Base-by-base conservation (phyloP, 2,113 vertebrate genomes). In the Neolamprologus sp. region DNA sequence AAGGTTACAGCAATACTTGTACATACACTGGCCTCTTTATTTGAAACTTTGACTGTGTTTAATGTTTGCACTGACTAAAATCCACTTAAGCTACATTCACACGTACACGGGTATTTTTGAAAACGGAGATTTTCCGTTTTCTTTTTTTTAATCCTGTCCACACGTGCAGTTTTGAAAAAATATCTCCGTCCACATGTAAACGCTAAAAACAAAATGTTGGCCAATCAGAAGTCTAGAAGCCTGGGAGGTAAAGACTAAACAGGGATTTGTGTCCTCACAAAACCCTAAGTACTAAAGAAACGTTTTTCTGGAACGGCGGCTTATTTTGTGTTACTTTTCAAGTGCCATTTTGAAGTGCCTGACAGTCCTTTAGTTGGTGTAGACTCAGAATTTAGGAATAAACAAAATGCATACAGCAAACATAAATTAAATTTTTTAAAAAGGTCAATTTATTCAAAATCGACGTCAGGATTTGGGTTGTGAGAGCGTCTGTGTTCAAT, bases 391-490 rank as follows among this genome's bases (percentile, higher is more conserved):
- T 19, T 63, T 35, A n/a, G 58, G 9, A 63, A 63, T 19, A 19
- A 63, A 35, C 58, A 12, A 63, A 35, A 63, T 63, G 1, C 58
- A 63, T 19, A 35, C 58, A 63, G 17, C 30, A 63, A 35, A 63
- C 58, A 63, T 63, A 7, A 33, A 35, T 63, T 0, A 0, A 2
- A 3, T 10, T 26, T 33, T 63, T 33, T 63, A 2, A 4, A 63
- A 33, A 33, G 58, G 2, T 63, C 4, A 63, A 7, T 33, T 63
- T 19, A 63, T 63, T 63, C 58, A 63, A 19, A 63, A 63, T 33
- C 4, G 3, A 11, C 16, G 0, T 33, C 28, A 63, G 28, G 16
- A 11, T 19, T 63, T 63, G 58, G 28, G 28, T 63, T 60, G 2
- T 60, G 26, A 60, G 26, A 60, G 23, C 13, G 0, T 17, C 26